A percentile compares a stretch with the other conserved stretches of the same genome.
Conservation (phyloP, 2,888 invertebrate species). For the Pilophorus perplexus region DNA sequence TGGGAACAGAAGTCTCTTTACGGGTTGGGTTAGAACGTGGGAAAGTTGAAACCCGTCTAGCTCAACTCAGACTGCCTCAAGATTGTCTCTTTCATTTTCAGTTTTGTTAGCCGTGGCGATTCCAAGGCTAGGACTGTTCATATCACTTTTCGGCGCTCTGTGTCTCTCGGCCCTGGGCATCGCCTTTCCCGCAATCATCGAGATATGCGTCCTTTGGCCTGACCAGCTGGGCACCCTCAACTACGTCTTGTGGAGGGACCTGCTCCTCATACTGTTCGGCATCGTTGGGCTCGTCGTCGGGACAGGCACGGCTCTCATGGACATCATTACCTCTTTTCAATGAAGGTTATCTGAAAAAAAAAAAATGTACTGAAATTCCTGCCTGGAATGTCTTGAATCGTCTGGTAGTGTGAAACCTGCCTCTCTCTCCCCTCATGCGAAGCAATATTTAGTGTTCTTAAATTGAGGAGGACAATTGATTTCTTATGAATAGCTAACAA, state of each 20-base stretch:
- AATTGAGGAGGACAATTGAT: too few species aligned
- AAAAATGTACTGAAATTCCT: too few species aligned
- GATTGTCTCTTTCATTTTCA: slow-evolving; percentile 58
- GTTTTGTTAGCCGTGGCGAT: slow-evolving; percentile 70
- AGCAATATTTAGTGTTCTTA: too few species aligned
- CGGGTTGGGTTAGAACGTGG: too few species aligned
- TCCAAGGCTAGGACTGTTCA: slow-evolving; percentile 69
- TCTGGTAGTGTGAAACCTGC: too few species aligned
- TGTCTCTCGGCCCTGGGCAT: slow-evolving; percentile 71
- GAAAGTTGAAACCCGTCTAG: too few species aligned
- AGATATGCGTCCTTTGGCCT: slow-evolving; percentile 69
- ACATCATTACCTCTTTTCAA: slow-evolving; percentile 55
- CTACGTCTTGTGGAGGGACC: slow-evolving; percentile 55
- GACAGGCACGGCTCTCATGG: slow-evolving; percentile 58
- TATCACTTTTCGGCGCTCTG: slow-evolving; percentile 72
- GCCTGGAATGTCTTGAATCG: too few species aligned
- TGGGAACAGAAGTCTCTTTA: too few species aligned
- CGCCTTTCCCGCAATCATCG: slow-evolving; percentile 72
- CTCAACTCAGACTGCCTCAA: too few species aligned
- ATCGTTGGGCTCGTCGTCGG: slow-evolving; percentile 59
- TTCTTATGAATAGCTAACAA: too few species aligned
- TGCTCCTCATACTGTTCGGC: slow-evolving; percentile 57
- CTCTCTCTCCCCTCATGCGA: too few species aligned
- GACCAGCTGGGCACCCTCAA: slow-evolving; percentile 57
- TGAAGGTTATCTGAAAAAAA: too few species aligned